These are phyloP conservation scores for Ricordea florida DNA, from an alignment of 92 coral and sea anemone genomes.

Conservation along the genomic window DNA sequence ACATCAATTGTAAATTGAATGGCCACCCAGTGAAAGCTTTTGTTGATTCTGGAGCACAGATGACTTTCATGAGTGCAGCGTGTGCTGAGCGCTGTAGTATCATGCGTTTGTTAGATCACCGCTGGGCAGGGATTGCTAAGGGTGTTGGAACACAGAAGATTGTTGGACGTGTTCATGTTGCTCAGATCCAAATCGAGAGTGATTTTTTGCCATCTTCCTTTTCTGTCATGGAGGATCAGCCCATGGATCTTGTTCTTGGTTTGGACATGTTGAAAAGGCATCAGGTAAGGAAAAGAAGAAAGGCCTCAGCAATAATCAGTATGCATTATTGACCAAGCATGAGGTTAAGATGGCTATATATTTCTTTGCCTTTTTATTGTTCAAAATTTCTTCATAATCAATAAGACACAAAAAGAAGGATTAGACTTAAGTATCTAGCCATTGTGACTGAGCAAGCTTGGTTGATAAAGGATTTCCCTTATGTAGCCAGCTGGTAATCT, in stretches of 20 bases:
- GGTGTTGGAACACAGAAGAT: conserved; percentile 99
- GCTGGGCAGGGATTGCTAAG: conserved; percentile 95
- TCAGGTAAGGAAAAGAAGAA: conserved; percentile 95
- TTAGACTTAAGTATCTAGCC: no score
- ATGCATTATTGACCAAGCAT: no score
- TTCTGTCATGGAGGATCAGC: conserved; percentile 92
- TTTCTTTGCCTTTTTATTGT: no score
- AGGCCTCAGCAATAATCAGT: background rate
- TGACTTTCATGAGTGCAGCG: conserved; percentile 98
- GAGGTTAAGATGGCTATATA: no score
- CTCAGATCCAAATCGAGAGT: conserved; percentile 93
- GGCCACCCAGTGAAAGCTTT: conserved; percentile 98
- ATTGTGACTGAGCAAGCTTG: no score
- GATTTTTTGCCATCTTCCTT: conserved; percentile 94
- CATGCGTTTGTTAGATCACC: conserved; percentile 90
- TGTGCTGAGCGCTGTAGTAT: conserved; percentile 93
- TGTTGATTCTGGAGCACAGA: conserved; percentile 99
- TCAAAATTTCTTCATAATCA: no score
- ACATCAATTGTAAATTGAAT: conserved; percentile 88
- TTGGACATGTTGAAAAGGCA: conserved; percentile 97
- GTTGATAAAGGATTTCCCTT: no score
- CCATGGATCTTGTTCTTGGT: conserved; percentile 93
- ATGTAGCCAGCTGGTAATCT: no score
- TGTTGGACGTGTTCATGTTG: conserved; percentile 95
- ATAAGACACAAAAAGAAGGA: no score